phyloP scores from a whole-genome alignment of 2,113 vertebrate genomes.

The Apodemus sylvaticus region DNA sequence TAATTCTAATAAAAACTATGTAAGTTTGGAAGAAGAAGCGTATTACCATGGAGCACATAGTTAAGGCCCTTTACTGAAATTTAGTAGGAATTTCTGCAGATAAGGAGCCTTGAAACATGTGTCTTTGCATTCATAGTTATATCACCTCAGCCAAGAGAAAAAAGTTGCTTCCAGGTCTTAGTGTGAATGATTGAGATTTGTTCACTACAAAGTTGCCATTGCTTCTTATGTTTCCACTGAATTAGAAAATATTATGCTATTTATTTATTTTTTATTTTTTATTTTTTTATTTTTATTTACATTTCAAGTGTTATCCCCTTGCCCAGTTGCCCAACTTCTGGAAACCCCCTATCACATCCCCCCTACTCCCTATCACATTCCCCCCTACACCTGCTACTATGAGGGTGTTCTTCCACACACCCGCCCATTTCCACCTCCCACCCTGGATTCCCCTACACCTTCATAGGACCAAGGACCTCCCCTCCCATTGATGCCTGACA shows the following conservation, averaged over 20 bases:
- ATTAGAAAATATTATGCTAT: conserved; percentile 17
- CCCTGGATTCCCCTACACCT: no score
- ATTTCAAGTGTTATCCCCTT: no score
- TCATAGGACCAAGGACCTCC: no score
- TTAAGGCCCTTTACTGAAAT: not conserved
- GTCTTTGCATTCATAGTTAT: not conserved
- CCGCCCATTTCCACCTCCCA: no score
- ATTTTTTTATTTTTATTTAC: no score
- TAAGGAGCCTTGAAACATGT: not conserved
- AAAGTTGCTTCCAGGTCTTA: not conserved
- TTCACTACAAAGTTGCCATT: not conserved
- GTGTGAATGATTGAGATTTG: not conserved
- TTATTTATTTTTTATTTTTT: no score
- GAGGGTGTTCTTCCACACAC: no score
- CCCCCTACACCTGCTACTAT: no score
- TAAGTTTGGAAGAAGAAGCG: not conserved
- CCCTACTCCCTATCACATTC: no score
- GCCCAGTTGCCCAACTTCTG: no score
- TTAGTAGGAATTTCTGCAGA: not conserved
- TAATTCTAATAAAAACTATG: not conserved
- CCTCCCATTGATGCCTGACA: no score
- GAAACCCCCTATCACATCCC: no score
- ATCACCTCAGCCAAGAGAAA: not conserved
- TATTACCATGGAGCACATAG: not conserved
- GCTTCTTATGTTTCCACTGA: not conserved